Evolutionary conservation across 2,888 invertebrate species (phyloP), one percentile per base, ranked within the genome.

Genomic region (Minunthozetes semirufus): DNA sequence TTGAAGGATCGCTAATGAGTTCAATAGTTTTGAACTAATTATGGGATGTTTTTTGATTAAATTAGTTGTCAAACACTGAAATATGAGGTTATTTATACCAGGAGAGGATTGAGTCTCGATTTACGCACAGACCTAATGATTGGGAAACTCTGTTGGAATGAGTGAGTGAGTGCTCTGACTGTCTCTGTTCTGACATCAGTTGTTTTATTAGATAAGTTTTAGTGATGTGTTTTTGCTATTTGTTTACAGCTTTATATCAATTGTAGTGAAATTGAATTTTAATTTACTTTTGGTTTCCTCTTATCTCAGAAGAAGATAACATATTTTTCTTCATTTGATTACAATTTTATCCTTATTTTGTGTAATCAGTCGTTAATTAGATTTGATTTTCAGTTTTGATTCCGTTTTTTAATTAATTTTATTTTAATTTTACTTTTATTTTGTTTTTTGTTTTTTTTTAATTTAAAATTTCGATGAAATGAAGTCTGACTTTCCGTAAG

Each of bases 401-500:
- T 33, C 33, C 17, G 63, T 33, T 17, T 66, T 33, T 38, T 33
- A 66, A 19, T 66, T 19, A 38, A 11, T 66, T 66, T 66, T 27
- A 33, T 22, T 19, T n/a, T n/a, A 8, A 53, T n/a, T 53, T n/a
- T 53, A 1, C 8, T 19, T 19, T n/a, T n/a, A 53, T 19, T 53
- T 53, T 48, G 5, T 17, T 48, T 6, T 48, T 19, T 53, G 9
- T n/a, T 53, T 19, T 53, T 2, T n/a, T 53, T n/a, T 11, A 8
- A 22, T 17, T 38, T 8, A 38, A 66, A 38, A 38, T n/a, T 17
- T 27, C 8, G 27, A 27, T 42, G n/a, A 38, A 70, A 74, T 74
- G 74, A 74, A 70, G 61, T 42, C 50, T 50, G 70, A 74, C 13
- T 74, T 74, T 71, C 74, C 74, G 74, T 74, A 74, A 56, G 74